Conservation (phyloP, 2,888 invertebrate species). For the Thymelicus sylvestris region DNA sequence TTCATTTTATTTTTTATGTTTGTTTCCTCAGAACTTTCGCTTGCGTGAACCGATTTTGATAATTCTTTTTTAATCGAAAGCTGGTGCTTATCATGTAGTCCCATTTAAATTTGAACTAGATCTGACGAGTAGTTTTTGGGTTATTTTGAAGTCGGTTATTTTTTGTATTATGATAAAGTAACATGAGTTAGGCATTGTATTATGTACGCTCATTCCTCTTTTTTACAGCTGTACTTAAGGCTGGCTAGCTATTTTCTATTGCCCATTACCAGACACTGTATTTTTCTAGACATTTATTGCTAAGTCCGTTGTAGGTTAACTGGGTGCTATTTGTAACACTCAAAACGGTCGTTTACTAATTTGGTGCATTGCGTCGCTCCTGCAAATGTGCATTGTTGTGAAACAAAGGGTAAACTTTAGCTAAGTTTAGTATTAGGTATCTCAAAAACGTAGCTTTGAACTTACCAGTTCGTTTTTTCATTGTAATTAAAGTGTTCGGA, state of each 20-base stretch:
- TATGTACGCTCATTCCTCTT: no score
- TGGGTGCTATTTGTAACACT: slow-evolving; percentile 3
- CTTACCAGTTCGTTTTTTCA: slow-evolving; percentile 10
- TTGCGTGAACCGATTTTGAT: no score
- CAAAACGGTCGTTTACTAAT: slow-evolving; percentile 4
- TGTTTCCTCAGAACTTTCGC: no score
- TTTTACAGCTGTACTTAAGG: background rate
- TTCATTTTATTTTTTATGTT: no score
- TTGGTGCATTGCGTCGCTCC: slow-evolving; percentile 18
- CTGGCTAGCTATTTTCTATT: background rate
- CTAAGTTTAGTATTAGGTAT: slow-evolving; percentile 2
- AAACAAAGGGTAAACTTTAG: slow-evolving; percentile 11
- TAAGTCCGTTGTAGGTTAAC: background rate
- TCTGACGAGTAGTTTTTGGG: no score
- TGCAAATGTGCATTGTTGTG: slow-evolving; percentile 3
- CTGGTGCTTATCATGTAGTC: no score
- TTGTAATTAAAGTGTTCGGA: slow-evolving; percentile 23
- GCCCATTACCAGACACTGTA: background rate
- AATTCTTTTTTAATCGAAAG: no score
- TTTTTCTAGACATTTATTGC: background rate
- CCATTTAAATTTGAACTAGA: no score
- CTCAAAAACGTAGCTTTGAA: slow-evolving; percentile 25
- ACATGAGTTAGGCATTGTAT: no score
- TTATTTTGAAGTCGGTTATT: no score
- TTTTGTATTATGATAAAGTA: no score